Conservation (phyloP, 2,113 vertebrate genomes). For the Notothenia rossii region DNA sequence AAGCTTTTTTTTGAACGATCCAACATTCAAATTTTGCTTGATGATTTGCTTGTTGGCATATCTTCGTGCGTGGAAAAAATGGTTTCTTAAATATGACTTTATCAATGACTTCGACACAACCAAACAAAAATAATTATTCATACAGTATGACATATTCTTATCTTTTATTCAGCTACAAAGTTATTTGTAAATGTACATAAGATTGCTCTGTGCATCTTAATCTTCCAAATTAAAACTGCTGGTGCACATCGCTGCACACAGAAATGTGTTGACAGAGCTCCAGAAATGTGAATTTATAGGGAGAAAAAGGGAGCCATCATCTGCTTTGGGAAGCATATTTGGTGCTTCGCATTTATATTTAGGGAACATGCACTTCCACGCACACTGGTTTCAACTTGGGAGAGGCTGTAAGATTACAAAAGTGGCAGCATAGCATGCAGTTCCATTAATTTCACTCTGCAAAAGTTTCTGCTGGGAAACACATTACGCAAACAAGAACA, state of each 20-base stretch:
- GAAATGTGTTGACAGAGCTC: constrained; percentile 12
- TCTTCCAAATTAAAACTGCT: constrained; percentile 46
- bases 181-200: constrained; percentile 6
- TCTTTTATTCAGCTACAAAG: background rate
- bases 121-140: constrained; percentile 18
- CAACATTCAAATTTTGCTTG: background rate
- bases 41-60: background rate
- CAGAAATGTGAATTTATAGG: constrained; percentile 1
- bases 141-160: constrained; percentile 1
- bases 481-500: background rate
- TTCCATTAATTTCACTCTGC: background rate
- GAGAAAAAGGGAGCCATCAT: background rate
- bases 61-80: background rate
- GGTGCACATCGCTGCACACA: constrained; percentile 28
- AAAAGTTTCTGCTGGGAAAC: too few relatives aligned
- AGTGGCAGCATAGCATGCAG: background rate
- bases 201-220: constrained; percentile 30
- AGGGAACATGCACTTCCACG: background rate
- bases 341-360: constrained; percentile 2
- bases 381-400: background rate
- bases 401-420: background rate
- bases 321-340: constrained; percentile 6
- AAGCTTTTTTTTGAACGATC: background rate
- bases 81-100: constrained; percentile 5
- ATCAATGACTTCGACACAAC: constrained; percentile 12